Evolutionary conservation across 2,113 vertebrate species (phyloP).

Genomic region (Clarias batrachus): DNA sequence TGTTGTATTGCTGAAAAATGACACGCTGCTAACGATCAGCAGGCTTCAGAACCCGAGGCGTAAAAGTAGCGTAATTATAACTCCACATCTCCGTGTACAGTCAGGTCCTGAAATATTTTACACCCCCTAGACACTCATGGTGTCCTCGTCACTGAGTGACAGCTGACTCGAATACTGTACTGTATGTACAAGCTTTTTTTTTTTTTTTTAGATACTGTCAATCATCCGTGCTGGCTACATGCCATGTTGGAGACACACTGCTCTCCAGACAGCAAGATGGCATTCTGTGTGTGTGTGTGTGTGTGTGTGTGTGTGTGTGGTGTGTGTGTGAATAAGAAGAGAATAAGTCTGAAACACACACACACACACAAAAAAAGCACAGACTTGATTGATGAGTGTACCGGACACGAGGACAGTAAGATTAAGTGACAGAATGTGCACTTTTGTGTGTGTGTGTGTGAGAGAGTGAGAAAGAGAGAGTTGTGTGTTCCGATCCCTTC

Average conservation of each 20-base stretch:
- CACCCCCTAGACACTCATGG: not conserved
- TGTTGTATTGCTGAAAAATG: not conserved
- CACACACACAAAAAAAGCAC: not conserved
- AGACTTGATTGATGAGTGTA: constrained; percentile 4
- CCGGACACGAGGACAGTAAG: constrained; percentile 13
- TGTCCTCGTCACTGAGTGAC: not conserved
- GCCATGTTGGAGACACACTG: constrained; percentile 29
- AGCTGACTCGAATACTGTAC: constrained; percentile 11
- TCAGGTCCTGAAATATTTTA: not conserved
- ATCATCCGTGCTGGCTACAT: constrained; percentile 35
- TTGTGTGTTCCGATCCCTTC: not conserved
- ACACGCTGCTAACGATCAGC: constrained; percentile 5
- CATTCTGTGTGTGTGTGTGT: constrained; percentile 1
- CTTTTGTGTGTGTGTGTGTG: not conserved
- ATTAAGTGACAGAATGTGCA: constrained; percentile 3
- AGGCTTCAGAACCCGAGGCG: constrained; percentile 8
- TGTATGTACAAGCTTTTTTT: constrained; percentile 38
- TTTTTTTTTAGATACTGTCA: constrained; percentile 44
- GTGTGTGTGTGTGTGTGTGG: not conserved
- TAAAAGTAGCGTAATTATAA: constrained; percentile 39
- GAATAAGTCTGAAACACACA: not conserved
- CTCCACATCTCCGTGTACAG: constrained; percentile 4
- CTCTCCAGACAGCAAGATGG: constrained; percentile 32
- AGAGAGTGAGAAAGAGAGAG: not conserved
- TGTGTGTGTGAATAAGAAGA: not conserved